A percentile compares a stretch with the other conserved stretches of the same genome.
These are phyloP conservation scores for Pterostichus niger DNA, from an alignment of 2,888 invertebrate genomes.

Conservation along the genomic window DNA sequence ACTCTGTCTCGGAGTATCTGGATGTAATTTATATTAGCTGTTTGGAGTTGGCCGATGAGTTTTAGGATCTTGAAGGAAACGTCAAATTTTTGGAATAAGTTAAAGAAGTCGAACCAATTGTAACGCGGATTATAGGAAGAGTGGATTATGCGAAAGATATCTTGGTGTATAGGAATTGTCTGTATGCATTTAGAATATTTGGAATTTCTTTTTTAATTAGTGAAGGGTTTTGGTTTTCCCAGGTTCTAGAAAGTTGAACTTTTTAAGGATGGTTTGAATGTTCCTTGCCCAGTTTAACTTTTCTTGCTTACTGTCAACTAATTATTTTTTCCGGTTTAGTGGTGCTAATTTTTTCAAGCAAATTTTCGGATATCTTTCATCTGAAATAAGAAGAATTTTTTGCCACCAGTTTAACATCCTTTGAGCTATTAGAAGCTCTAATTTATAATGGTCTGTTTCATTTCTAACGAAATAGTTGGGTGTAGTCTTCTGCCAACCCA, in stretches of 20 bases:
- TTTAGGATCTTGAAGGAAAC: constrained; percentile 6
- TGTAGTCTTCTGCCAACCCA: background rate
- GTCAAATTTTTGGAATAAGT: constrained; percentile 3
- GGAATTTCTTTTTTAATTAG: background rate
- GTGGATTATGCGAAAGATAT: background rate
- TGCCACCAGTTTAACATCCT: no score
- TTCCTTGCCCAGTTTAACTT: background rate
- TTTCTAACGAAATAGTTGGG: background rate
- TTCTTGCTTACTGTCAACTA: background rate
- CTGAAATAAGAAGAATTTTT: background rate
- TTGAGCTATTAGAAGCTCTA: background rate
- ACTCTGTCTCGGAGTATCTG: no score
- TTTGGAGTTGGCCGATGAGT: background rate
- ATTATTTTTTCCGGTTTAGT: background rate
- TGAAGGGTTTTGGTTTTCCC: background rate
- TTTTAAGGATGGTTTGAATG: background rate
- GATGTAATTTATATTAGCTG: background rate
- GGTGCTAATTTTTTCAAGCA: background rate
- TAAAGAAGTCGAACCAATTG: background rate
- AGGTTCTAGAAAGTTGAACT: background rate
- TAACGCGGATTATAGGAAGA: background rate
- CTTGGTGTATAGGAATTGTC: background rate
- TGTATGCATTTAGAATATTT: background rate
- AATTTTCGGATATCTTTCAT: background rate
- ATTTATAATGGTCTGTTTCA: background rate